phyloP scores from a whole-genome alignment of 2,888 invertebrate species.

The Ypsolopha sequella region DNA sequence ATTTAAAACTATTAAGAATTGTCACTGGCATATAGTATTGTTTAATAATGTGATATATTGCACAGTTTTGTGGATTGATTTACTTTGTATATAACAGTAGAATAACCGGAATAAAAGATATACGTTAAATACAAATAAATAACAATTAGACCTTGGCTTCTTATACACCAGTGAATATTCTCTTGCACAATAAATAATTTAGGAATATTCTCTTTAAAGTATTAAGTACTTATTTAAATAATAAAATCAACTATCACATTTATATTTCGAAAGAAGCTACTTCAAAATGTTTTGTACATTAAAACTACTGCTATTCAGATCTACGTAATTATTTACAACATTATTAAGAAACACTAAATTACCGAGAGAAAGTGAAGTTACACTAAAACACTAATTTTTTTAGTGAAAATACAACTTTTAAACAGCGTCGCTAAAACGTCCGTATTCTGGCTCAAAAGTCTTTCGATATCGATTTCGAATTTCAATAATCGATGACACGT shows the following conservation, averaged over 20 bases:
- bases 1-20: slow-evolving; percentile 17
- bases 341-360: background rate
- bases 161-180: slow-evolving; percentile 25
- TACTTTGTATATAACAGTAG: background rate
- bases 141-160: slow-evolving; percentile 3
- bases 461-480: slow-evolving; percentile 9
- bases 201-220: slow-evolving; percentile 40
- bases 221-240: slow-evolving; percentile 68
- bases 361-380: background rate
- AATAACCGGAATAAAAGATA: background rate
- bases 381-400: background rate
- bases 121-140: background rate
- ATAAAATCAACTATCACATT: slow-evolving; percentile 68
- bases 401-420: too few relatives aligned
- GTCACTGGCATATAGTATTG: slow-evolving; percentile 28
- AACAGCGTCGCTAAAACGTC: too few relatives aligned
- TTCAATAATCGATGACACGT: slow-evolving; percentile 55
- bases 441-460: slow-evolving; percentile 4
- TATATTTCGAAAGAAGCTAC: slow-evolving; percentile 61
- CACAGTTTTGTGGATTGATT: slow-evolving; percentile 11
- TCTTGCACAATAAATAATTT: slow-evolving; percentile 60
- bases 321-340: slow-evolving; percentile 1
- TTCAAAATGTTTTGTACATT: slow-evolving; percentile 48
- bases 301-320: slow-evolving; percentile 7
- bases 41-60: slow-evolving; percentile 15